Evolutionary conservation across 2,113 vertebrate genomes (phyloP), one percentile per base, ranked within the genome.

Genomic region (Pygathrix nemaeus): DNA sequence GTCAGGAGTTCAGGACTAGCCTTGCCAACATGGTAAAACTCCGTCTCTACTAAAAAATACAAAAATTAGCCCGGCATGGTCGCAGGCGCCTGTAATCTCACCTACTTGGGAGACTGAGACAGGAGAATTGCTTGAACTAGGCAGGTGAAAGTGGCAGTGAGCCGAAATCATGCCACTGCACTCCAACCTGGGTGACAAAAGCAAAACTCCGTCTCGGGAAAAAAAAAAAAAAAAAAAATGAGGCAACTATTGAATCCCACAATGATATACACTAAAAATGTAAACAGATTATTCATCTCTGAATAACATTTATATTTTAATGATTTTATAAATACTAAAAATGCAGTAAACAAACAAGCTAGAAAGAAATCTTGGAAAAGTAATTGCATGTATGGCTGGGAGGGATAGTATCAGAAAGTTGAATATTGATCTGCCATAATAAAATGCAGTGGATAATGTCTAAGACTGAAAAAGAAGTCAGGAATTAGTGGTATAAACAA

Each of bases 181-280:
- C 52, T 55, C 17, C 18, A 55, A 17, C 52, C 17, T 55, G 17
- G 17, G 52, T 55, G 52, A 55, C 17, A 55, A 55, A 18, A 55
- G 52, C 18, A 1, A 45, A 8, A 59, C 43, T 32, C 18, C 6
- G 0, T 20, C 52, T 55, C 18, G 52, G 52, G 52, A 0, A 6
- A 17, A 55, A 18, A 55, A 55, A 7, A 55, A 55, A 18, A 55
- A 55, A 55, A 55, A 45, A 23, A 52, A 35, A 35, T 35, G 40
- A 64, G 43, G 43, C 40, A 43, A 30, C 61, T 70, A 88, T 23
- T 70, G 8, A 68, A 91, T 70, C 4, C 25, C 27, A 55, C 27
- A 21, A 35, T 81, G 50, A 50, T 66, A 81, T 68, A 25, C 23
- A 43, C 11, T 21, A 52, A 91, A 43, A 70, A 43, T 43, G 5